Conservation (phyloP, 2,113 vertebrate genomes). For the Mesocricetus auratus region DNA sequence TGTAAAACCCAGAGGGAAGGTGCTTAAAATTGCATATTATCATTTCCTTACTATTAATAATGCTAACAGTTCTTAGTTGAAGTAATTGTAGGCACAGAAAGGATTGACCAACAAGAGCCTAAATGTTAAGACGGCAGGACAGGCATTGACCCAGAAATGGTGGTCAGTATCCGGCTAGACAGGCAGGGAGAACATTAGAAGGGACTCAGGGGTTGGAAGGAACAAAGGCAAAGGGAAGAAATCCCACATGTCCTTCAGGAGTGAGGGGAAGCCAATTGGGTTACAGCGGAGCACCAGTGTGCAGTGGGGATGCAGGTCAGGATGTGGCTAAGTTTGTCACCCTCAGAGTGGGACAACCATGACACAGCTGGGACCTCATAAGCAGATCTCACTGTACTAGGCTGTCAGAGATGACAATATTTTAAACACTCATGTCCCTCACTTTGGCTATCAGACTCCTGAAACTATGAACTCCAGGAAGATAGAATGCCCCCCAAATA, state of each 20-base stretch:
- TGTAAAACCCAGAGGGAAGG: not conserved
- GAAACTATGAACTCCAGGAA: not conserved
- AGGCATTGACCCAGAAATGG: fast-evolving
- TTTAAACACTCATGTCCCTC: not conserved
- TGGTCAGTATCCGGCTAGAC: not conserved
- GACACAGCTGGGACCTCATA: not conserved
- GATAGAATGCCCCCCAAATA: not conserved
- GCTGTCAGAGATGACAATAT: not conserved
- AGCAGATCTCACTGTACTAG: not conserved
- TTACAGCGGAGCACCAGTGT: not conserved
- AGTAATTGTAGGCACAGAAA: slow-evolving; percentile 2
- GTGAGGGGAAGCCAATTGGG: fast-evolving
- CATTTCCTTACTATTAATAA: slow-evolving; percentile 25
- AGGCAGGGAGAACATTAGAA: not conserved
- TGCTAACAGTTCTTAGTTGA: not conserved
- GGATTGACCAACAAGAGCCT: not conserved
- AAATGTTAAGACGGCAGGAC: not conserved
- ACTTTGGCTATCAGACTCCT: not conserved
- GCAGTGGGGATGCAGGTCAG: fast-evolving
- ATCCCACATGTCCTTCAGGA: not conserved
- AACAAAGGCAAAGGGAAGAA: not conserved
- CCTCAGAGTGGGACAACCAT: not conserved
- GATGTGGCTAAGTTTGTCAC: not conserved
- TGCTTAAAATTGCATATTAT: not conserved
- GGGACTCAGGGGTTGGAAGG: not conserved